Evolutionary conservation across 2,113 vertebrate genomes (phyloP), one percentile per base, ranked within the genome.

Genomic region (Passer montanus): DNA sequence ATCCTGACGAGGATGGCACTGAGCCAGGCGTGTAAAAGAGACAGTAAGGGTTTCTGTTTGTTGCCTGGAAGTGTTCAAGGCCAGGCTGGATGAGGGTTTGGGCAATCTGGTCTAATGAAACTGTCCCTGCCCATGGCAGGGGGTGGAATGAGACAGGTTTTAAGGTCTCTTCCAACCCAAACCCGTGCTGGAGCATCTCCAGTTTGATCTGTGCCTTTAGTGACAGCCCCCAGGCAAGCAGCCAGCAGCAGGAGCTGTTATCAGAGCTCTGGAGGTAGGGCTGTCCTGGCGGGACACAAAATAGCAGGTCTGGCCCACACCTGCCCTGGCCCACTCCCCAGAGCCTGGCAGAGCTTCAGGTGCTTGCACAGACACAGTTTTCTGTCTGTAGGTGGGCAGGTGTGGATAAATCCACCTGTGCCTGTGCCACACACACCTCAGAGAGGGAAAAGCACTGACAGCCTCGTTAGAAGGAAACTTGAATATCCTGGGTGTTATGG

Each of bases 181-280:
- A 27, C 6, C 7, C 5, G 8, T 18, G 2, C 47, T 4, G 0
- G 1, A 30, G 9, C 30, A 4, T 49, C 53, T 67, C 67, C 4
- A 5, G 82, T 90, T 87, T 67, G 55, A 41, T 78, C 76, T 5
- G 9, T 39, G 66, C 44, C 2, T 35, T 90, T 23, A 39, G 53
- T 11, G 81, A 64, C 80, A 95, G 77, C 35, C 77, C 90, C 85
- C 64, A 35, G 88, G 93, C 94, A 76, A 31, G 37, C 77, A 85
- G 89, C 47, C 31, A 3, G 75, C 7, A 14, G 49, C 92, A 97
- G 92, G 92, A 91, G 84, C 22, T 46, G 55, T 60, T 87, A 53
- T 74, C 28, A 49, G 58, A 85, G 66, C 79, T 66, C 27, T 50
- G n/a, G 84, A 76, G 55, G 64, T 17, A 21, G 69, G 64, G 64